A percentile compares a stretch with the other conserved stretches of the same genome.
Conservation (phyloP, 2,888 invertebrate genomes). For the Linnaemya tessellans region DNA sequence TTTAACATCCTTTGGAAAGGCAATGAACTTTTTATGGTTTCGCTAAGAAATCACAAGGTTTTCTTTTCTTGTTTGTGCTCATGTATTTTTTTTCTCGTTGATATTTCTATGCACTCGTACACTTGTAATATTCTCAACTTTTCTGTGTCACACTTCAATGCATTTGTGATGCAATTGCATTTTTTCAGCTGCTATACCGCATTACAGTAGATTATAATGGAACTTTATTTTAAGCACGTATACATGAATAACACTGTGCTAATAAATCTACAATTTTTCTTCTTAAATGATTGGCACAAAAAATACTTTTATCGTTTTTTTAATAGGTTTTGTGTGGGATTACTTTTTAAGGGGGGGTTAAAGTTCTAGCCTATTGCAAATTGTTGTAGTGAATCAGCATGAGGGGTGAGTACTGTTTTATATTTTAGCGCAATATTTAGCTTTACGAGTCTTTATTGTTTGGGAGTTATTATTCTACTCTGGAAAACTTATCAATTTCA, state of each 20-base stretch:
- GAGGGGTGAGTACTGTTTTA: too few relatives aligned
- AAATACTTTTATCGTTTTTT: too few relatives aligned
- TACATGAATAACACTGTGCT: background rate
- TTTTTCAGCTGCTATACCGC: conserved; percentile 4
- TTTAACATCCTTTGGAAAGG: conserved; percentile 17
- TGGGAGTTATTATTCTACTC: too few relatives aligned
- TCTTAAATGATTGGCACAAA: too few relatives aligned
- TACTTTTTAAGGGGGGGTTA: too few relatives aligned
- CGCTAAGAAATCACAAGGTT: conserved; percentile 35
- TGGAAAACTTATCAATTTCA: too few relatives aligned
- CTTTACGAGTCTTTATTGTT: too few relatives aligned
- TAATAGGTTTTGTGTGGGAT: too few relatives aligned
- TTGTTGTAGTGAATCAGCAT: too few relatives aligned
- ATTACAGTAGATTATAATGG: conserved; percentile 9
- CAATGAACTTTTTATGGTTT: conserved; percentile 58
- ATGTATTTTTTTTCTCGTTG: conserved; percentile 13
- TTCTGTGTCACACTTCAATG: conserved; percentile 40
- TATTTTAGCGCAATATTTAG: too few relatives aligned
- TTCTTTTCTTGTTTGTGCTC: background rate
- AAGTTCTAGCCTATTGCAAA: too few relatives aligned
- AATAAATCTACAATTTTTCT: too few relatives aligned
- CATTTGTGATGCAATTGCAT: conserved; percentile 26
- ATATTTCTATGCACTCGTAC: conserved; percentile 15
- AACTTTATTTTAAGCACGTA: background rate
- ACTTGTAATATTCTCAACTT: background rate